A percentile compares a stretch with the other conserved stretches of the same genome.
Evolutionary conservation across 2,888 invertebrate species (phyloP).

Genomic region (Acleris holmiana): DNA sequence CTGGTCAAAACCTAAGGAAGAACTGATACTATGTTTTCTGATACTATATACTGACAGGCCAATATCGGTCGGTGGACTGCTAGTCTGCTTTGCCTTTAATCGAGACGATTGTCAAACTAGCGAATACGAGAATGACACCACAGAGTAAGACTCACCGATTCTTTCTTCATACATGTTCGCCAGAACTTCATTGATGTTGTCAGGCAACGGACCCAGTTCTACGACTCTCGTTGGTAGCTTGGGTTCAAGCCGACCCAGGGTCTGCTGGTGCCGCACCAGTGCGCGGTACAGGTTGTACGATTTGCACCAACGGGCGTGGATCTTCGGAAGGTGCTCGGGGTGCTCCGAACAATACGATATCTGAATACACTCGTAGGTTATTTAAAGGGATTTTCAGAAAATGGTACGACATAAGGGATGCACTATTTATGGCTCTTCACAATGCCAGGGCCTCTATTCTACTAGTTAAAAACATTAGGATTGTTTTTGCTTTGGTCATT

Average conservation of each 20-base stretch:
- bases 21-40: too few relatives aligned
- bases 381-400: neutral
- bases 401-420: neutral
- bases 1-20: too few relatives aligned
- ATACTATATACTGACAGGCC: too few relatives aligned
- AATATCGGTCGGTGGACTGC: too few relatives aligned
- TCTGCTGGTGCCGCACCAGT: constrained; percentile 84
- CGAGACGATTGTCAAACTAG: too few relatives aligned
- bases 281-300: constrained; percentile 85
- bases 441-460: too few relatives aligned
- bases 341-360: constrained; percentile 82
- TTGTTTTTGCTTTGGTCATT: too few relatives aligned
- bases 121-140: too few relatives aligned
- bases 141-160: constrained; percentile 57
- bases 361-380: constrained; percentile 45
- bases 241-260: constrained; percentile 84
- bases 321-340: constrained; percentile 75
- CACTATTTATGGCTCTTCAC: too few relatives aligned
- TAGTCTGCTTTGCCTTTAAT: too few relatives aligned
- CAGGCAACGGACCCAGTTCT: constrained; percentile 58
- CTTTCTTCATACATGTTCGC: constrained; percentile 76
- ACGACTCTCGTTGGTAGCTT: constrained; percentile 81
- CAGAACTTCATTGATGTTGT: constrained; percentile 76
- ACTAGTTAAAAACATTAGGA: too few relatives aligned
- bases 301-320: constrained; percentile 86